Conservation (phyloP, 2,797 vertebrate genomes). For the Saxicola maurus region DNA sequence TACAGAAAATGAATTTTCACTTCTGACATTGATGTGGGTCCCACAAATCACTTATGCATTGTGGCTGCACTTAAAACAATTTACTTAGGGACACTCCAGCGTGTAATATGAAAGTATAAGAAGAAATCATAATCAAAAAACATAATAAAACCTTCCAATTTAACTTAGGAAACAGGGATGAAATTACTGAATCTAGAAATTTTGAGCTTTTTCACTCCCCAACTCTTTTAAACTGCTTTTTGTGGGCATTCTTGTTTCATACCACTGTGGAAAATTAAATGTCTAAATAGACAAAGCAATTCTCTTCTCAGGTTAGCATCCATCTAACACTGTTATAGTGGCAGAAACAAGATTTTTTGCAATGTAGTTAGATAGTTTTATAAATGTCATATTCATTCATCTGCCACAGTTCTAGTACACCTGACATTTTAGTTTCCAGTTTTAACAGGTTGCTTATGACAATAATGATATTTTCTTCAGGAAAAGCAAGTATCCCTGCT, state of each 20-base stretch:
- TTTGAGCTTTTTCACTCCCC: not conserved
- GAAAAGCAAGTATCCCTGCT: not conserved
- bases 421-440: not conserved
- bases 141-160: not conserved
- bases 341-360: not conserved
- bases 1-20: not conserved
- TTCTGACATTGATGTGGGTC: not conserved
- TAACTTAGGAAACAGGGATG: not conserved
- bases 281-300: not conserved
- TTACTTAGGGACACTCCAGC: not conserved
- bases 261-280: not conserved
- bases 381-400: not conserved
- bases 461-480: not conserved
- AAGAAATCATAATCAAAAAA: not conserved
- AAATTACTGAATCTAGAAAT: not conserved
- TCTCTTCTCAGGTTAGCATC: not conserved
- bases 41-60: not conserved
- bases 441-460: not conserved
- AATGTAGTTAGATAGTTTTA: not conserved
- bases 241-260: not conserved
- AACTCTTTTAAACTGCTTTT: not conserved
- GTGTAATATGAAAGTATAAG: not conserved
- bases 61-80: not conserved
- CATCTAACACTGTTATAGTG: not conserved
- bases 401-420: not conserved